A percentile compares a stretch with the other conserved stretches of the same genome.
These are phyloP conservation scores for Alectoris magna DNA, from an alignment of 2,797 vertebrate species.

Conservation along the genomic window DNA sequence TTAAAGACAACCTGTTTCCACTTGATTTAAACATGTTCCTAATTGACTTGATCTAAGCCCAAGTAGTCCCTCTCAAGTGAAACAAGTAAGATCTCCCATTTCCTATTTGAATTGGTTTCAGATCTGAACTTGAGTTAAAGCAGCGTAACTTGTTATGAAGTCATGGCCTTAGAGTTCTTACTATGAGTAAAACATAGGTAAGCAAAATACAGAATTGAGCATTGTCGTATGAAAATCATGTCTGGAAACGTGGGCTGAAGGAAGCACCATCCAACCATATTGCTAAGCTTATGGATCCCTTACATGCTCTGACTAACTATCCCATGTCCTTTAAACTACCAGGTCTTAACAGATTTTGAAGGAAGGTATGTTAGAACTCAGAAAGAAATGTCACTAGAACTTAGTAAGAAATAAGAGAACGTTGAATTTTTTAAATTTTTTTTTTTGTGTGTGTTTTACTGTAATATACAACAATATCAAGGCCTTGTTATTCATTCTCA, in stretches of 20 bases:
- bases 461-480: background rate
- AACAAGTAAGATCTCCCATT: constrained; percentile 6
- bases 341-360: background rate
- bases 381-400: background rate
- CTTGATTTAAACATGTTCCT: constrained; percentile 20
- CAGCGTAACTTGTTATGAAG: background rate
- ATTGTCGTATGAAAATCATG: background rate
- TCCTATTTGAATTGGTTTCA: constrained; percentile 15
- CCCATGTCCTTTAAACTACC: background rate
- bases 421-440: background rate
- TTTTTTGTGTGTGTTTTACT: background rate
- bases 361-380: background rate
- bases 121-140: constrained; percentile 20
- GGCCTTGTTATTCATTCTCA: background rate
- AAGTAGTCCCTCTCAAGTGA: background rate
- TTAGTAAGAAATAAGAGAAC: background rate
- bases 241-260: background rate
- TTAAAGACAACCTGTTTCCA: constrained; percentile 18
- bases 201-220: background rate
- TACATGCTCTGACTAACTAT: background rate
- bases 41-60: constrained; percentile 21
- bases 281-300: constrained; percentile 13
- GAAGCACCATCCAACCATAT: background rate
- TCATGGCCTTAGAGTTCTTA: background rate
- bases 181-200: background rate